Conservation (phyloP, 2,888 invertebrate species). For the Ichneumoninae sp. region DNA sequence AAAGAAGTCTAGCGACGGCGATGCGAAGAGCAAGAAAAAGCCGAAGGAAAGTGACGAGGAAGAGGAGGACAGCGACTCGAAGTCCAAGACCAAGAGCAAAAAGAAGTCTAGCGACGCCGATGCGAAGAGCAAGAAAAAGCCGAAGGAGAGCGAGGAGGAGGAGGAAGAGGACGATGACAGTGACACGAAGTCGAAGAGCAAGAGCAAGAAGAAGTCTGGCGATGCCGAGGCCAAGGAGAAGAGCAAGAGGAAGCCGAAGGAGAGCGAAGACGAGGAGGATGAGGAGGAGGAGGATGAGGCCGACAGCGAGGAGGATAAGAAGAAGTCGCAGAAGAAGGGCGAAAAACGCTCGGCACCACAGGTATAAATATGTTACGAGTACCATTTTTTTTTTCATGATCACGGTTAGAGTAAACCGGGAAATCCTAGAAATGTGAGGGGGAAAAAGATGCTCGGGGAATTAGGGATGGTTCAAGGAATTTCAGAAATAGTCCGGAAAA, state of each 20-base stretch:
- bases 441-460: too few relatives aligned
- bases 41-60: conserved; percentile 46
- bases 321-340: conserved; percentile 72
- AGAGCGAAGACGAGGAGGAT: conserved; percentile 50
- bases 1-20: conserved; percentile 44
- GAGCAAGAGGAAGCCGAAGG: conserved; percentile 70
- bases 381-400: background rate
- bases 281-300: conserved; percentile 69
- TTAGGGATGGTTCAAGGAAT: too few relatives aligned
- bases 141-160: conserved; percentile 51
- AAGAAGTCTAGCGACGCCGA: conserved; percentile 55
- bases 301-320: conserved; percentile 74
- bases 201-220: conserved; percentile 67
- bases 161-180: conserved; percentile 84
- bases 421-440: too few relatives aligned
- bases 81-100: conserved; percentile 69
- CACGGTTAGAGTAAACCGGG: too few relatives aligned
- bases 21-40: conserved; percentile 18
- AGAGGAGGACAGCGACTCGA: conserved; percentile 85
- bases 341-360: conserved; percentile 71
- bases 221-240: conserved; percentile 58
- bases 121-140: conserved; percentile 71
- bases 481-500: too few relatives aligned
- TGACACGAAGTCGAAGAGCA: conserved; percentile 62
- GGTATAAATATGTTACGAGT: conserved; percentile 58